Base-by-base conservation (phyloP, 2,113 vertebrate genomes). In the Trichomycterus rosablanca region DNA sequence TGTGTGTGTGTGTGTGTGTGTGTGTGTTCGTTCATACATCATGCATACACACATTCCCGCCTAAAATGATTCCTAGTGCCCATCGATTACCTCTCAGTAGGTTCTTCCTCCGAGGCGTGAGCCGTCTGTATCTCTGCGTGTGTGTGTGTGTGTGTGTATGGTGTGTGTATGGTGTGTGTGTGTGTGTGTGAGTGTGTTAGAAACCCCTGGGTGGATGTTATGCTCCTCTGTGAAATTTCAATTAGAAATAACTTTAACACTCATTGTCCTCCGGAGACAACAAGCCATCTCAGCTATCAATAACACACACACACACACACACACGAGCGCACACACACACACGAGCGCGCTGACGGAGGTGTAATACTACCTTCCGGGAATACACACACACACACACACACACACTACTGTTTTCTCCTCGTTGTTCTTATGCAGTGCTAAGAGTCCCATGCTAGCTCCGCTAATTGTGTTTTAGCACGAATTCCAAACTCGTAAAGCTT, bases 211-310 rank as follows among this genome's bases (percentile, higher is more conserved):
- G 48, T 54, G 34, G n/a, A n/a, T 60, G 32, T 73, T 42, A 18
- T 55, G 59, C 68, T 73, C 55, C 67, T 59, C 67, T 73, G 71
- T 55, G 67, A 81, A 76, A 72, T 80, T 82, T 82, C 74, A 81
- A 79, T 83, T 82, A 87, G 70, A 77, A 84, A 80, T 78, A 80
- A 80, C 78, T 76, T 76, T 76, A 77, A 78, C 80, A 76, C 71
- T 68, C 76, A 79, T 66, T 71, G 75, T 42, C 74, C 77, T 75
- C 76, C 3, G 6, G 75, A 74, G 80, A 79, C 75, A 34, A 60
- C 56, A 70, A 78, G 80, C 80, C 80, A 82, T 84, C 81, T 70
- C 34, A 76, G 79, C 76, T 81, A 74, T 83, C 77, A 77, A 74
- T 80, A 78, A 80, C 24, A 34, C 43, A 35, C 45, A 55, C 57